Evolutionary conservation across 92 coral and sea anemone genomes (phyloP), one percentile per base, ranked within the genome.

Genomic region (Umimayanthus chanpuru): DNA sequence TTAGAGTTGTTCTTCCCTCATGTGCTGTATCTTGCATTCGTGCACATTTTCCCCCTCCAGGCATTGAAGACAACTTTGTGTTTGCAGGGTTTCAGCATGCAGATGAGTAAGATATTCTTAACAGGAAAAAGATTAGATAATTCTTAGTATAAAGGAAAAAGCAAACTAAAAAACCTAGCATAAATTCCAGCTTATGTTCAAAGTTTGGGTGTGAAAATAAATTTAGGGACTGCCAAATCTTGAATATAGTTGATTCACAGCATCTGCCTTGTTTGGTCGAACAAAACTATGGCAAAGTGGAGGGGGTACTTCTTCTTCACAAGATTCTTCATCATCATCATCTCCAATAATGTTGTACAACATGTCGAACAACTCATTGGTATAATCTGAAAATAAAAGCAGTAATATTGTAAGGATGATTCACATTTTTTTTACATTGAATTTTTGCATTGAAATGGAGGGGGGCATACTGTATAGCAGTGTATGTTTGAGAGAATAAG

Each of bases 1-100:
- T n/a, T n/a, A 64, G 92, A 30, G 85, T 87, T 76, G 76, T 64
- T 39, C 77, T 88, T 25, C 88, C 88, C 5, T 88, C 80, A 2
- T 88, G 90, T 80, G 80, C 88, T 38, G 88, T 88, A 10, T 44
- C 79, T 8, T 88, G 90, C 55, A 88, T 88, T 26, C 30, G 88
- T 53, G 93, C 88, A 9, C 88, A 90, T 41, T 87, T 90, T 58
- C 90, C 90, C 78, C 80, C 90, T 41, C 90, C 89, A 50, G 88
- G 87, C 66, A 61, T 26, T 44, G 85, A 86, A 65, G 86, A 88
- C 28, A 80, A 87, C 12, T 76, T 78, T 11, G 23, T 39, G 56
- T 76, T 76, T 25, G 43, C 80, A 38, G 58, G 80, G 80, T 76
- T 76, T 76, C 44, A 4, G 12, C 38, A 21, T 43, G 58, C 20